A percentile compares a stretch with the other conserved stretches of the same genome.
phyloP scores from a whole-genome alignment of 2,113 vertebrate genomes.

The Bujurquina vittata region DNA sequence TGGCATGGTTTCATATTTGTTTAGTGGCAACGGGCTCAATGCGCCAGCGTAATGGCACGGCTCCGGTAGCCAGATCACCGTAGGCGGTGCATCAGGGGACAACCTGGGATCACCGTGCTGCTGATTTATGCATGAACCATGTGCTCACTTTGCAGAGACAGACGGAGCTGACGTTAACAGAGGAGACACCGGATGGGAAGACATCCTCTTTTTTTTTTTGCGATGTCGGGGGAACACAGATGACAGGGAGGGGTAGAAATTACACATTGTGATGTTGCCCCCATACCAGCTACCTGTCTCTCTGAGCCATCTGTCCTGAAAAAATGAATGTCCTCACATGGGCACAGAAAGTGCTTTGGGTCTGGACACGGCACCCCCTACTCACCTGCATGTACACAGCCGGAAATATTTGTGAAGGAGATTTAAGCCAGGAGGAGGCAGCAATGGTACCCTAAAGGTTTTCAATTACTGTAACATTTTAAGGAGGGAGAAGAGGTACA shows the following conservation, averaged over 20 bases:
- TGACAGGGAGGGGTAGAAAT: constrained; percentile 46
- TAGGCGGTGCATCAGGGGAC: constrained; percentile 64
- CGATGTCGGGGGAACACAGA: constrained; percentile 25
- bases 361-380: not conserved
- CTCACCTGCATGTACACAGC: too few relatives aligned
- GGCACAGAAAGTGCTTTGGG: not conserved
- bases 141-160: constrained; percentile 72
- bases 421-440: too few relatives aligned
- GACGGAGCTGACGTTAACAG: constrained; percentile 59
- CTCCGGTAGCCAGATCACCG: constrained; percentile 64
- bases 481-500: too few relatives aligned
- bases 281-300: constrained; percentile 64
- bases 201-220: constrained; percentile 31
- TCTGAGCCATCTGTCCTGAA: constrained; percentile 59
- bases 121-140: constrained; percentile 83
- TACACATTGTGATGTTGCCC: constrained; percentile 40
- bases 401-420: too few relatives aligned
- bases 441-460: too few relatives aligned
- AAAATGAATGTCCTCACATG: not conserved
- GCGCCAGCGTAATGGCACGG: constrained; percentile 68
- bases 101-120: constrained; percentile 78
- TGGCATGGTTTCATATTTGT: constrained; percentile 79
- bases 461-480: too few relatives aligned
- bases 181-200: constrained; percentile 58
- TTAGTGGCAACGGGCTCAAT: constrained; percentile 65